Evolutionary conservation across 2,888 invertebrate species (phyloP).

Genomic region (Hyposoter didymator): DNA sequence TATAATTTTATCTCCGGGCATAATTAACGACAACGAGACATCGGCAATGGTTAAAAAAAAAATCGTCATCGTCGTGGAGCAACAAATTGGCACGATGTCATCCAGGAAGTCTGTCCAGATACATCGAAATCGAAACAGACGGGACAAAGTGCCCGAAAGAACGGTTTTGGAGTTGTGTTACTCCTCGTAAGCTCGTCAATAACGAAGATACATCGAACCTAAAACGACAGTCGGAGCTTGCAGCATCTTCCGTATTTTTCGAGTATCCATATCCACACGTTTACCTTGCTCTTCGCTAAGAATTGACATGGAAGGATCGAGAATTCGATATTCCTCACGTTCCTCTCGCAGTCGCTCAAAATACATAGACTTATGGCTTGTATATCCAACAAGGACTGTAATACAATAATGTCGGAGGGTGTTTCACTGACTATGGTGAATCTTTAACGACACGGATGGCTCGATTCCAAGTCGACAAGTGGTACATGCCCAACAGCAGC

Average conservation of each 20-base stretch:
- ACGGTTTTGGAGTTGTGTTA: neutral
- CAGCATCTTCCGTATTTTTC: neutral
- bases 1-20: too few relatives aligned
- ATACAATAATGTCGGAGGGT: conserved; percentile 9
- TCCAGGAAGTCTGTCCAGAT: neutral
- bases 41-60: neutral
- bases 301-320: neutral
- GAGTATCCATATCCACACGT: neutral
- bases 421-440: conserved; percentile 31
- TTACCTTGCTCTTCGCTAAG: neutral
- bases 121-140: neutral
- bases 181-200: neutral
- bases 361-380: conserved; percentile 16
- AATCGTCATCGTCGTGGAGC: too few relatives aligned
- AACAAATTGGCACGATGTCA: neutral
- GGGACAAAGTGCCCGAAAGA: neutral
- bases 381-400: neutral
- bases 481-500: conserved; percentile 23
- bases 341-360: neutral
- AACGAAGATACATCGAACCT: neutral
- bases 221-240: neutral
- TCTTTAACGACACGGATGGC: conserved; percentile 43
- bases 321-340: neutral
- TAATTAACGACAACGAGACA: neutral
- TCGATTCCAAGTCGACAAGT: conserved; percentile 53